These are phyloP conservation scores for Tokudaia tokunoshimensis DNA, from an alignment of 2,797 vertebrate species.

Conservation along the genomic window DNA sequence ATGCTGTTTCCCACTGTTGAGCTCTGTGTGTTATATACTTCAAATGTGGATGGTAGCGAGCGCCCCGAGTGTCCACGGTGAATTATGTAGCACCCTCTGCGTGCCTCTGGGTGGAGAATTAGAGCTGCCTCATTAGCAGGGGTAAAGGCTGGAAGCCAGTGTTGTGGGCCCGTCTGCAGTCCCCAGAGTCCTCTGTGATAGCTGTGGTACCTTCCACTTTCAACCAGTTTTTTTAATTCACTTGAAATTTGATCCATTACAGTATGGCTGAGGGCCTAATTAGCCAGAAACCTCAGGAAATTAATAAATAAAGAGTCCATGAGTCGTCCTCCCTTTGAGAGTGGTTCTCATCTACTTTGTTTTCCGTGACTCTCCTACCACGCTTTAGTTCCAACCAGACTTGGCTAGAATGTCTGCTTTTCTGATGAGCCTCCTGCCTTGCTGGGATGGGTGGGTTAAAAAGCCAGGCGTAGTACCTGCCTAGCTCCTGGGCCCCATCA, in stretches of 20 bases:
- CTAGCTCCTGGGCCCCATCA: neutral
- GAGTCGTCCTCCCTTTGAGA: constrained; percentile 58
- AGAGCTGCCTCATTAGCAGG: constrained; percentile 56
- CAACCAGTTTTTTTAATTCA: neutral
- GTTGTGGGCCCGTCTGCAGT: neutral
- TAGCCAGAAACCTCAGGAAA: constrained; percentile 76
- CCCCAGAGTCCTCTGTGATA: constrained; percentile 2
- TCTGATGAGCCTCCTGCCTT: constrained; percentile 43
- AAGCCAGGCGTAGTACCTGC: neutral
- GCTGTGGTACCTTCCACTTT: neutral
- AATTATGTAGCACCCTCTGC: neutral
- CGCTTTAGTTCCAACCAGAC: constrained; percentile 26
- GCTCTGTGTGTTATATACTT: neutral
- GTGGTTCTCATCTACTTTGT: constrained; percentile 43
- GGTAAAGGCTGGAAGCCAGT: constrained; percentile 22
- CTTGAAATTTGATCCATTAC: constrained; percentile 76
- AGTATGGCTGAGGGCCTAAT: constrained; percentile 72
- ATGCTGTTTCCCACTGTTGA: neutral
- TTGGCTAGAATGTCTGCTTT: constrained; percentile 31
- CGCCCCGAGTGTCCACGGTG: neutral
- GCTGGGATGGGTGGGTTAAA: neutral
- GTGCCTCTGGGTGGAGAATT: constrained; percentile 34
- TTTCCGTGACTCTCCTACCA: constrained; percentile 47
- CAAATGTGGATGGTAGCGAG: neutral
- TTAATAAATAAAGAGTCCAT: constrained; percentile 66